Evolutionary conservation across 2,888 invertebrate genomes (phyloP).

Genomic region (Hirtodrosophila cameraria): DNA sequence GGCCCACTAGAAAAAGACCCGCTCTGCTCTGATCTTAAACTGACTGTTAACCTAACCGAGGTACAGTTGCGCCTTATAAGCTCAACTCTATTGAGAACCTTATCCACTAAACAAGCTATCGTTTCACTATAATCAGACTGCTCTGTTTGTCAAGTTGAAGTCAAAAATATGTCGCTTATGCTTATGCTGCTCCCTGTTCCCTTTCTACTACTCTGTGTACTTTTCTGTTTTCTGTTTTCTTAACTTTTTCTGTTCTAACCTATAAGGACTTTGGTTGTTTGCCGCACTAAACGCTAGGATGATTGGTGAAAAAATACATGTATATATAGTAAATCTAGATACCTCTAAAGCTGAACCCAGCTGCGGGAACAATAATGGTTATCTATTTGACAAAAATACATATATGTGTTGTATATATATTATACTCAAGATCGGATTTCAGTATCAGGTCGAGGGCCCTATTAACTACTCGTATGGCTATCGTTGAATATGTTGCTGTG

Average conservation of each 20-base stretch:
- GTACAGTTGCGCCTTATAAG: conserved; percentile 46
- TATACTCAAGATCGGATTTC: conserved; percentile 21
- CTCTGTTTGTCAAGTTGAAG: conserved; percentile 46
- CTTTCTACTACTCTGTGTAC: conserved; percentile 7
- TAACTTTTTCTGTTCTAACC: conserved; percentile 63
- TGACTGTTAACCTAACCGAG: conserved; percentile 34
- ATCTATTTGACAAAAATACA: conserved; percentile 47
- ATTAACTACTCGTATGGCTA: conserved; percentile 63
- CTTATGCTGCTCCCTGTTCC: conserved; percentile 31
- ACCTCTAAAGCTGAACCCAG: conserved; percentile 25
- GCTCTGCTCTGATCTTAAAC: conserved; percentile 25
- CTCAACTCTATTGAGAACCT: conserved; percentile 44
- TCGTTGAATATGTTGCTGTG: conserved; percentile 66
- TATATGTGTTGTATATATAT: conserved; percentile 14
- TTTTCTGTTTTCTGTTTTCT: conserved; percentile 22
- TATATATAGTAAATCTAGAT: conserved; percentile 39
- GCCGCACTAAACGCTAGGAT: conserved; percentile 76
- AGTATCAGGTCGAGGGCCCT: conserved; percentile 44
- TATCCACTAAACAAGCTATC: conserved; percentile 59
- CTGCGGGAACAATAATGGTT: conserved; percentile 12
- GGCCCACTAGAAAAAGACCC: conserved; percentile 12
- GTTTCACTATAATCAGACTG: conserved; percentile 55
- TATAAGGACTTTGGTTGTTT: conserved; percentile 81
- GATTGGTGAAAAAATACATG: conserved; percentile 77
- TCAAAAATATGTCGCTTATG: conserved; percentile 46